Evolutionary conservation across 2,797 vertebrate genomes (phyloP).

Genomic region (Podarcis lilfordi): DNA sequence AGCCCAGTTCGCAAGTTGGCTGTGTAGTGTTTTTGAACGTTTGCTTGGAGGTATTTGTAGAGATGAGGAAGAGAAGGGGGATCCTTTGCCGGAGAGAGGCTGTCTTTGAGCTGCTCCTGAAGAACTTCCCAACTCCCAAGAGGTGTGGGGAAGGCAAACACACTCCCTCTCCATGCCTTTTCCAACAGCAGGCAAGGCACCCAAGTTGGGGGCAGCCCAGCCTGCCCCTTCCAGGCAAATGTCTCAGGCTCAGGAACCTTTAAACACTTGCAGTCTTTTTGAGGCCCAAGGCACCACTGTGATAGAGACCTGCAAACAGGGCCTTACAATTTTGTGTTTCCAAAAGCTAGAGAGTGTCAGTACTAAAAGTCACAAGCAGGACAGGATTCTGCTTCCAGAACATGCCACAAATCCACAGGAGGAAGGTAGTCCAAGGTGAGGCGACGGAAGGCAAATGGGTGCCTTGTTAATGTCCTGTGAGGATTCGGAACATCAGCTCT

Average conservation of each 20-base stretch:
- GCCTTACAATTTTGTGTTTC: constrained; percentile 54
- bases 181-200: constrained; percentile 29
- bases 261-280: constrained; percentile 75
- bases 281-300: constrained; percentile 67
- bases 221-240: constrained; percentile 20
- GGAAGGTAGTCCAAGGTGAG: constrained; percentile 52
- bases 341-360: constrained; percentile 52
- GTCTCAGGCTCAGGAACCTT: constrained; percentile 57
- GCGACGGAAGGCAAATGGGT: neutral
- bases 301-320: constrained; percentile 54
- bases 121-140: neutral
- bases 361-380: constrained; percentile 68
- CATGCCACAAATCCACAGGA: constrained; percentile 62
- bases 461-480: constrained; percentile 50
- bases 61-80: neutral
- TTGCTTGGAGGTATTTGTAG: constrained; percentile 55
- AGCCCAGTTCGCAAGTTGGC: neutral
- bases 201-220: constrained; percentile 41
- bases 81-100: neutral
- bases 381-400: constrained; percentile 63
- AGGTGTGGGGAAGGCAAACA: neutral
- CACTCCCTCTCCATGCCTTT: neutral
- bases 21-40: constrained; percentile 55
- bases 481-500: constrained; percentile 49
- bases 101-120: neutral